Evolutionary conservation across 2,888 invertebrate genomes (phyloP), one percentile per base, ranked within the genome.

Genomic region (Glyphotaelius pellucidus): DNA sequence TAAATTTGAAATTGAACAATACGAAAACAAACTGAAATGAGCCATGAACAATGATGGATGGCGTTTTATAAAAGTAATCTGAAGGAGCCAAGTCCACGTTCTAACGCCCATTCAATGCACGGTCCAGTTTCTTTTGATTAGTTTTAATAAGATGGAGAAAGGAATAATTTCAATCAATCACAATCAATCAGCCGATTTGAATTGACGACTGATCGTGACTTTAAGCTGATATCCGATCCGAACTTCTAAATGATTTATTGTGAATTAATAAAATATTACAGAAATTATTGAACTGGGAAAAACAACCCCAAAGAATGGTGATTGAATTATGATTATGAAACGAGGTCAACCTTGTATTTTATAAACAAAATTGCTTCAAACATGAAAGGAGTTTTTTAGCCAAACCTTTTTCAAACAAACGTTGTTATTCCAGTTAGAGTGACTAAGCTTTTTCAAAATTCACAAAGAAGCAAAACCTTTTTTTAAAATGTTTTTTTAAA

Each of bases 1-100:
- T 80, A 80, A 80, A 80, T 67, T 89, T 80, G 80, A 80, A 80
- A 89, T 89, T 38, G 80, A 80, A 80, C 80, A 80, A 80, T 89
- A 89, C 15, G n/a, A 89, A 38, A 89, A 80, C 80, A 89, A 89
- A 80, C 19, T 47, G 80, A 89, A 89, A 89, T 88, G 88, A 31
- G 88, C 88, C 88, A 35, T 88, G 31, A 88, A 67, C 67, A 67
- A 88, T 88, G 88, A 88, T 88, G 31, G 88, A 88, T 88, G 88
- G 88, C 19, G 67, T 88, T 30, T 88, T 88, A 31, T 30, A 30
- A 52, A 52, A 88, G 31, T 35, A 30, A 25, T 47, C 15, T 32
- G 88, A 88, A 35, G 88, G 32, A 30, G n/a, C 5, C 12, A 52
- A 19, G 67, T 25, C 25, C 35, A 30, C 47, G 52, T 32, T 19